phyloP scores from a whole-genome alignment of 2,113 vertebrate genomes.

The Poeciliopsis turrubarensis region DNA sequence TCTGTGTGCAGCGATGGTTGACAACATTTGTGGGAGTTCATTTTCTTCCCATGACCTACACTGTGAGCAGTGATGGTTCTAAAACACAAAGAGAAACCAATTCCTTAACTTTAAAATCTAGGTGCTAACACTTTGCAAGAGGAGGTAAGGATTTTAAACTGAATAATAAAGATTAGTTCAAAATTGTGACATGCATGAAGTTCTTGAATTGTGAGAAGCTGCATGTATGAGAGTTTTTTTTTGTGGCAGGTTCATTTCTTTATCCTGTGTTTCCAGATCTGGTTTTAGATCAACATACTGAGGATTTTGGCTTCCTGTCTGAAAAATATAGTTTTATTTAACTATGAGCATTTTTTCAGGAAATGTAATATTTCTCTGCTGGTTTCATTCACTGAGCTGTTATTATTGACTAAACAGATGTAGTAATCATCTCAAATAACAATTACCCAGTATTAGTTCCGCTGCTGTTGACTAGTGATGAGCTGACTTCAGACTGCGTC shows the following conservation, averaged over 20 bases:
- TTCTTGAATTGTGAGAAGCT: no score
- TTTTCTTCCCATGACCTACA: constrained; percentile 25
- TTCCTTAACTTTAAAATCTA: not conserved
- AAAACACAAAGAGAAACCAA: not conserved
- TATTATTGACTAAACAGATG: not conserved
- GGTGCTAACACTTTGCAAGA: not conserved
- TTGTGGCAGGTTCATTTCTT: no score
- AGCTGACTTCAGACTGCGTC: constrained; percentile 24
- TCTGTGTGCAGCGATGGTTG: constrained; percentile 85
- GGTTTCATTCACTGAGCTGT: no score
- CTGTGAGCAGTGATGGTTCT: constrained; percentile 3
- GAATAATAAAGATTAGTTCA: not conserved
- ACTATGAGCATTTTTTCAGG: no score
- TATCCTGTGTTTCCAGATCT: no score
- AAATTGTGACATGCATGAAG: not conserved
- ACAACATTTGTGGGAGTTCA: constrained; percentile 2
- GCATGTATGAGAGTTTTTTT: no score
- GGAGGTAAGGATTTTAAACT: not conserved
- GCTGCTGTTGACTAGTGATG: constrained; percentile 72
- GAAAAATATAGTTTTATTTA: no score
- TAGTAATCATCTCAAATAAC: not conserved
- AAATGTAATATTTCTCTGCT: no score
- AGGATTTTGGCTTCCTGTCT: no score
- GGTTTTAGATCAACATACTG: no score
- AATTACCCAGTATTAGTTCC: constrained; percentile 37